Evolutionary conservation across 2,113 vertebrate species (phyloP), one percentile per base, ranked within the genome.

Genomic region (Varanus salvator): DNA sequence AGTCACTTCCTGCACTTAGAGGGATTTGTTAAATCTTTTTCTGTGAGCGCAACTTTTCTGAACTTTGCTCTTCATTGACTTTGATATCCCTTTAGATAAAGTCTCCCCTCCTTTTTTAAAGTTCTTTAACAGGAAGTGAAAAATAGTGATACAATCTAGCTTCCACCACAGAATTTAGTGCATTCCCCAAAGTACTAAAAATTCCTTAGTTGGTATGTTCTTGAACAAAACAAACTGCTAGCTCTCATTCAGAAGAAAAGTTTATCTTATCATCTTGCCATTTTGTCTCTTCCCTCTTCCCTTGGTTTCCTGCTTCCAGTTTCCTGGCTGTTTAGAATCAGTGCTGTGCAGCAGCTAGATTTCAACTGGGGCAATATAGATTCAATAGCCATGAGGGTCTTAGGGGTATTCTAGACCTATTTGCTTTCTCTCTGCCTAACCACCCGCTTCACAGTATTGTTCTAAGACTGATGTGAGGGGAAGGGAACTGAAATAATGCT

Each of bases 1-100:
- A 95, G 91, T 94, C 95, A 96, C 94, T 96, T 96, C 94, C 94
- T 93, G 86, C 90, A 78, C 92, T 95, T 34, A 94, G 92, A 93
- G 80, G 91, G 92, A 92, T 95, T 95, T 96, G 95, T 94, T 94
- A 80, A 94, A 93, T 94, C 29, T 52, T 88, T 38, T 90, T 86
- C 91, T 38, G 3, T 64, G 9, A 19, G 57, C 34, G 14, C 17
- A 92, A 12, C 82, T 94, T 89, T 81, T 87, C 85, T 23, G 89
- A 92, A 89, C 76, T 44, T 74, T 94, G 95, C 71, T 0, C 0
- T 80, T 94, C 90, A 77, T 90, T 96, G 91, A 90, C 90, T 92
- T 87, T 88, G 88, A n/a, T 44, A 0, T 87, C 94, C 80, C 87
- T 88, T 1, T 88, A 85, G 94, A 94, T 93, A 92, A 92, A 71